These are phyloP conservation scores for Pterocles burchelli DNA, from an alignment of 2,113 vertebrate species.

Conservation along the genomic window DNA sequence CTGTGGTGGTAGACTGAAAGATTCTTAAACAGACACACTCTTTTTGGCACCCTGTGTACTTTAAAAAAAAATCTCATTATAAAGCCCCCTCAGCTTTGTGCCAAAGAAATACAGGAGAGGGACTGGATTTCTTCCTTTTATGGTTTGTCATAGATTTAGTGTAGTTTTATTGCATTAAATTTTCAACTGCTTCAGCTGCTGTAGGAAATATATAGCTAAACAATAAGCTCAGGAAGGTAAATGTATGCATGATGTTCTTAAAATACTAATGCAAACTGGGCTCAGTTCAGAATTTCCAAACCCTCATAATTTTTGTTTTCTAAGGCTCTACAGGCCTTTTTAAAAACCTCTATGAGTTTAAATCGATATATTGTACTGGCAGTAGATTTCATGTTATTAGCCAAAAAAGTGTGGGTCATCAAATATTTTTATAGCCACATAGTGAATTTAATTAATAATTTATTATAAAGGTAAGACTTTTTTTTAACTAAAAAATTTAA, in stretches of 20 bases:
- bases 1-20: background rate
- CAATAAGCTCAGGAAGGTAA: constrained; percentile 58
- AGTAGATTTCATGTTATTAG: constrained; percentile 41
- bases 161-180: constrained; percentile 53
- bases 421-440: constrained; percentile 55
- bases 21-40: constrained; percentile 3
- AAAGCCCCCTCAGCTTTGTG: background rate
- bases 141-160: constrained; percentile 45
- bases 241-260: constrained; percentile 33
- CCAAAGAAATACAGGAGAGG: constrained; percentile 24
- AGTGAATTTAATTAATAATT: constrained; percentile 64
- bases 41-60: background rate
- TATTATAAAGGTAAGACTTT: constrained; percentile 47
- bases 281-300: constrained; percentile 59
- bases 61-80: constrained; percentile 43
- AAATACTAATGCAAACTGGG: constrained; percentile 28
- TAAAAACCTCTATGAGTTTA: constrained; percentile 35
- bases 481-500: constrained; percentile 52
- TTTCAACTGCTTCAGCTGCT: constrained; percentile 5
- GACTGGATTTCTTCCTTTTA: constrained; percentile 44
- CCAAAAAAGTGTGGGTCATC: constrained; percentile 35
- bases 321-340: constrained; percentile 40
- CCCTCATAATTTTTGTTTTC: constrained; percentile 2
- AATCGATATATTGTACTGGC: constrained; percentile 56
- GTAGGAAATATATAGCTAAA: constrained; percentile 59